A percentile compares a stretch with the other conserved stretches of the same genome.
Conservation (phyloP, 2,888 invertebrate genomes). For the Thelaira solivaga region DNA sequence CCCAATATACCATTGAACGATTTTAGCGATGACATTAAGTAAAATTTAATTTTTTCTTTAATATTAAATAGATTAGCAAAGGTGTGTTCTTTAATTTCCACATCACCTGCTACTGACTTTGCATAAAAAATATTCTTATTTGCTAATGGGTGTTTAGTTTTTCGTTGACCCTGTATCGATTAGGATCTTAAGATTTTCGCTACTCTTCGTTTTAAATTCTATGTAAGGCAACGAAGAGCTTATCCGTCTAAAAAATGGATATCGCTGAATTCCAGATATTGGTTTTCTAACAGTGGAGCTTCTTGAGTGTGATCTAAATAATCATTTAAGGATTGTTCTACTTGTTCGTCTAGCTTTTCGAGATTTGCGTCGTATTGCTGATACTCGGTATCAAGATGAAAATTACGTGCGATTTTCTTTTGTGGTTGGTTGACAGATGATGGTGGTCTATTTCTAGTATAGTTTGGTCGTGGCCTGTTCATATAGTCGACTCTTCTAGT, state of each 20-base stretch:
- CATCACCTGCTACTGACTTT: background rate
- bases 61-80: constrained; percentile 9
- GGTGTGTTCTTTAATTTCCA: constrained; percentile 23
- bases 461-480: background rate
- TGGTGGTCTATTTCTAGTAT: constrained; percentile 14
- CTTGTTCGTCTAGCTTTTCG: background rate
- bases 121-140: background rate
- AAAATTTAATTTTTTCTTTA: constrained; percentile 13
- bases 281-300: background rate
- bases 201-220: constrained; percentile 24
- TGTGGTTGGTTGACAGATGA: constrained; percentile 13
- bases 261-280: constrained; percentile 3
- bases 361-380: background rate
- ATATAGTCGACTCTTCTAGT: constrained; percentile 24
- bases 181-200: background rate
- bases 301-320: background rate
- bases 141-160: constrained; percentile 4
- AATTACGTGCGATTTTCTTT: background rate
- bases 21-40: background rate
- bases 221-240: constrained; percentile 39
- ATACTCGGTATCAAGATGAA: background rate
- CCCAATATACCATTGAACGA: background rate
- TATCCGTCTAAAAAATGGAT: background rate
- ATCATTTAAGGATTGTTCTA: background rate
- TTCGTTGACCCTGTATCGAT: background rate